A percentile compares a stretch with the other conserved stretches of the same genome.
Conservation (phyloP, 2,888 invertebrate species). For the Crepidodera aurea region DNA sequence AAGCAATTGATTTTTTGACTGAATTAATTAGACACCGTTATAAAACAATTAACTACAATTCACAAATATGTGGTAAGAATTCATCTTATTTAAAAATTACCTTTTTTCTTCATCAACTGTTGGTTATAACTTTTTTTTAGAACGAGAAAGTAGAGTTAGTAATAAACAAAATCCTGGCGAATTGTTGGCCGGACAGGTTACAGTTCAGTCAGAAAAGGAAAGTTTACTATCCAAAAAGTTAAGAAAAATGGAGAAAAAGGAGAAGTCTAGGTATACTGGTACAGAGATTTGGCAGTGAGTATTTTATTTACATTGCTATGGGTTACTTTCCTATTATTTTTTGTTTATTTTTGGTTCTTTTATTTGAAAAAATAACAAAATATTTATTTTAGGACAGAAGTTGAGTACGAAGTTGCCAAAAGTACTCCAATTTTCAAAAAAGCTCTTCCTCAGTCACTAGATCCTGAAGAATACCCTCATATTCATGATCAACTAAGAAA, state of each 20-base stretch:
- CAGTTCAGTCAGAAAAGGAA: constrained; percentile 85
- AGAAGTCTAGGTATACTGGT: constrained; percentile 53
- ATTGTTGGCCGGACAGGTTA: constrained; percentile 79
- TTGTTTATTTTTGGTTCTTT: too few species aligned
- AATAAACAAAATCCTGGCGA: constrained; percentile 37
- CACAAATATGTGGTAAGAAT: constrained; percentile 35
- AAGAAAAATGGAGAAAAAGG: constrained; percentile 86
- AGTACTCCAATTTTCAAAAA: constrained; percentile 51
- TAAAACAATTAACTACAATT: constrained; percentile 47
- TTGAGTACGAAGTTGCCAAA: constrained; percentile 50
- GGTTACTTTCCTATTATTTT: too few species aligned
- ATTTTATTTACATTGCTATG: too few species aligned
- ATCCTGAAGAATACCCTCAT: constrained; percentile 76
- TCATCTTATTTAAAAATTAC: too few species aligned
- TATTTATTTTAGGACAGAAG: constrained; percentile 42
- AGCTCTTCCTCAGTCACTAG: constrained; percentile 57
- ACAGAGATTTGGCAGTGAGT: constrained; percentile 45
- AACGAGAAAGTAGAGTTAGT: constrained; percentile 15
- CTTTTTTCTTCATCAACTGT: too few species aligned
- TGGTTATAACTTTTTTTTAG: constrained; percentile 27
- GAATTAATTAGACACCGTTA: constrained; percentile 56
- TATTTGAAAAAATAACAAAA: too few species aligned
- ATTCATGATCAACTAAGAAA: constrained; percentile 84
- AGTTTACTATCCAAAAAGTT: constrained; percentile 77
- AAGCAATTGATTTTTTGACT: constrained; percentile 62